Base-by-base conservation (phyloP, 2,113 vertebrate genomes). In the Macrotis lagotis region DNA sequence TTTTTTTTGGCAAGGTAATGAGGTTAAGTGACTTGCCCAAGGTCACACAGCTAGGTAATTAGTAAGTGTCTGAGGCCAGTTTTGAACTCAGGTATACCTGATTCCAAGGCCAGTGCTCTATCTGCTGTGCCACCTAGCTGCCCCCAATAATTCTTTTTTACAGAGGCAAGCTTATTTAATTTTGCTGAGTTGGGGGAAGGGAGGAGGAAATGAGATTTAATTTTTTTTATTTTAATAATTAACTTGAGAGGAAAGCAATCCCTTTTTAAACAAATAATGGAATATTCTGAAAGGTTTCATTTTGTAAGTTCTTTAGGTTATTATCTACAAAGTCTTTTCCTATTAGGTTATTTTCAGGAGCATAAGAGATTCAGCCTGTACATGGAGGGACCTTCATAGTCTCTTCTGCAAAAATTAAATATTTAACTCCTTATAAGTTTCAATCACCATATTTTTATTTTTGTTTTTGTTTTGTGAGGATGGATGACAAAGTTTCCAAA, bases 271-370 rank as follows among this genome's bases (percentile, higher is more conserved):
- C 12, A 37, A 91, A 89, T 55, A 25, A 52, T 92, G 28, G 28
- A 59, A 4, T 26, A 66, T 90, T 88, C 95, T 94, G 83, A 2
- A 24, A 52, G 11, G 90, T 83, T 52, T 94, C 48, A 2, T n/a
- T 95, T 95, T 92, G 90, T n/a, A 96, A 93, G 51, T 94, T 91
- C 25, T 91, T 90, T 93, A 59, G 37, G 51, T 25, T 92, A 11
- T 48, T 92, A 90, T 3, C 48, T n/a, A 49, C 7, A 10, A 3
- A 66, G 37, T 48, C n/a, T 94, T 95, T 95, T 90, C 49, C 48
- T 92, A 83, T 44, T n/a, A 83, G 93, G 47, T 24, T 53, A 93
- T 92, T 95, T 53, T 25, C 50, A 49, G 66, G 83, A 14, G 49
- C 37, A 55, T 25, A 92, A 37, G 3, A 37, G 52, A 91, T 91